phyloP scores from a whole-genome alignment of 2,888 invertebrate genomes.

The Mesorhabditis belari region DNA sequence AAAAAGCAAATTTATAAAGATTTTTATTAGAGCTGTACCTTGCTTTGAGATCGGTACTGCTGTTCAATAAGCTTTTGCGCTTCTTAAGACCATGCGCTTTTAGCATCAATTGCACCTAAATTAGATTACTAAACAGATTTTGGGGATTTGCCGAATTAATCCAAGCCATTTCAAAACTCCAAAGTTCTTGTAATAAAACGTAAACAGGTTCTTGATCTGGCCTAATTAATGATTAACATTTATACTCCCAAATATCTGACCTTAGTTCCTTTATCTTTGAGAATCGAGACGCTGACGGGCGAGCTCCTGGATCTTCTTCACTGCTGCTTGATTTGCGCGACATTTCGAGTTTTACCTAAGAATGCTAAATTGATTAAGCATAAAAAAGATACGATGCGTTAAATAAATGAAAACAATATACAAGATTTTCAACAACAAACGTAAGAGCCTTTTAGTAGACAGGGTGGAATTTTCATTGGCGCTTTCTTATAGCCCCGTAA shows the following conservation, averaged over 20 bases:
- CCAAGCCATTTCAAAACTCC: neutral
- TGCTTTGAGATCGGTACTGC: slow-evolving; percentile 41
- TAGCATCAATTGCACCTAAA: slow-evolving; percentile 39
- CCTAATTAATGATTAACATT: too few relatives aligned
- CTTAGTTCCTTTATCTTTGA: slow-evolving; percentile 43
- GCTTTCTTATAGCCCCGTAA: too few relatives aligned
- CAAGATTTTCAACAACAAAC: neutral
- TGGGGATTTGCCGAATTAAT: neutral
- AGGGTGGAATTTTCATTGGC: too few relatives aligned
- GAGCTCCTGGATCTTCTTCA: slow-evolving; percentile 13
- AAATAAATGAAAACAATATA: neutral
- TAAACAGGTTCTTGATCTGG: neutral
- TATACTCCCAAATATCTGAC: slow-evolving; percentile 6
- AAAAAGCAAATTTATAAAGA: slow-evolving; percentile 5
- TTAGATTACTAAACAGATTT: neutral
- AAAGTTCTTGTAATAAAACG: neutral
- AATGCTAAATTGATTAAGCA: neutral
- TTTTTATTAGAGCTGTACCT: slow-evolving; percentile 9
- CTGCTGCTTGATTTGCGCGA: neutral
- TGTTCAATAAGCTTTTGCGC: slow-evolving; percentile 30
- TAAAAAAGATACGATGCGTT: neutral
- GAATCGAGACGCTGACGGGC: slow-evolving; percentile 31
- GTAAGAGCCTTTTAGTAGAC: too few relatives aligned
- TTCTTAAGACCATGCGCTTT: slow-evolving; percentile 48
- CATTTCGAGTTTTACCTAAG: neutral